Evolutionary conservation across 2,888 invertebrate genomes (phyloP).

Genomic region (Phengaris arion): DNA sequence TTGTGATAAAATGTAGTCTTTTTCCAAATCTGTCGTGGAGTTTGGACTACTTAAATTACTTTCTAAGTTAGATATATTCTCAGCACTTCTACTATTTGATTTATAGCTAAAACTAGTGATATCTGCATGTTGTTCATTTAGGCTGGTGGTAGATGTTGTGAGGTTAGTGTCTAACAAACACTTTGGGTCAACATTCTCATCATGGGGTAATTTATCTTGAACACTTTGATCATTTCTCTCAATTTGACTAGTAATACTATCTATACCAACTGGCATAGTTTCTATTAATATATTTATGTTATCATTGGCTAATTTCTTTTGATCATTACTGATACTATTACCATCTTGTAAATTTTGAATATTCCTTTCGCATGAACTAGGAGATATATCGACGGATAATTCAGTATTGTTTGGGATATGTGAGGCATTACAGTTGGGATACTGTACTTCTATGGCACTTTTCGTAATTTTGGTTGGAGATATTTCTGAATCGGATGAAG

Average conservation of each 20-base stretch:
- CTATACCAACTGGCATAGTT: neutral
- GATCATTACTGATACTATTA: neutral
- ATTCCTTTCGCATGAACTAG: neutral
- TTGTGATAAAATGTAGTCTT: constrained; percentile 59
- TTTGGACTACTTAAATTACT: constrained; percentile 41
- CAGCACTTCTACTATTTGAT: constrained; percentile 60
- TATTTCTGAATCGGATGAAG: constrained; percentile 48
- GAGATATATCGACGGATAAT: neutral
- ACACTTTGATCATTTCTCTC: neutral
- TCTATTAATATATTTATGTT: neutral
- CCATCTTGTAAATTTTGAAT: neutral
- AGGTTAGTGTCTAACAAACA: constrained; percentile 42
- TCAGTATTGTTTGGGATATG: constrained; percentile 10
- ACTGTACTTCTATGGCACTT: constrained; percentile 27
- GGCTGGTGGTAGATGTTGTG: constrained; percentile 58
- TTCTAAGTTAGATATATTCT: constrained; percentile 54
- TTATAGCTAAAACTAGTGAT: constrained; percentile 44
- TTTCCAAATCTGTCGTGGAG: constrained; percentile 52
- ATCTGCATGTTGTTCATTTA: constrained; percentile 48
- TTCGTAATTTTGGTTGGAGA: constrained; percentile 46
- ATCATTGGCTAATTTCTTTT: neutral
- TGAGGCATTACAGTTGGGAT: constrained; percentile 8
- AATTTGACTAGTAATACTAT: neutral
- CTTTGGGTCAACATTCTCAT: constrained; percentile 21
- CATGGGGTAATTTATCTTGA: constrained; percentile 32